Conservation (phyloP, 2,113 vertebrate species). For the Hyperopisus bebe region DNA sequence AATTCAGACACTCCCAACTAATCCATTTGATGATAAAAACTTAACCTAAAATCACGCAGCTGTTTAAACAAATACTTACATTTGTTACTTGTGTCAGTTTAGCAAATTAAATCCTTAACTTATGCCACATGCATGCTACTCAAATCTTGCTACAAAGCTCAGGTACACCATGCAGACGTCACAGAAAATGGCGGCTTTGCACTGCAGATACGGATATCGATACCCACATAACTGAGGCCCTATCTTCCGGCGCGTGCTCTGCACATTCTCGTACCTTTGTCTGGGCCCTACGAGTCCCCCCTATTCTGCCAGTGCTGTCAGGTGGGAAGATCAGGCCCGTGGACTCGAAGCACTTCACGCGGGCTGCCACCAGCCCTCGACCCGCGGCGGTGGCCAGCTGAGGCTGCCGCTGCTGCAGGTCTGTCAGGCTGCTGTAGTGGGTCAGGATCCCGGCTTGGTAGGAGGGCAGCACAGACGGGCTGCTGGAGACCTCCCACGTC, state of each 20-base stretch:
- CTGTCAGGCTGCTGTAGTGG: constrained; percentile 30
- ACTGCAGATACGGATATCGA: not conserved
- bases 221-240: not conserved
- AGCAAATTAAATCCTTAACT: not conserved
- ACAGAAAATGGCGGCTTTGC: not conserved
- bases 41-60: not conserved
- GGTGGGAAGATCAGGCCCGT: not conserved
- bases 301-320: not conserved
- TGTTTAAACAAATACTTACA: not conserved
- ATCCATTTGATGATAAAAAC: not conserved
- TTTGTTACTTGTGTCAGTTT: not conserved
- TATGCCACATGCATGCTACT: not conserved
- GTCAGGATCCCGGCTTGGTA: constrained; percentile 18
- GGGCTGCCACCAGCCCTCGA: constrained; percentile 28
- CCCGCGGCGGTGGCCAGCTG: not conserved
- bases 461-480: not conserved
- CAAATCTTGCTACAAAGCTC: not conserved
- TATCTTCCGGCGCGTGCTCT: not conserved
- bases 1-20: not conserved
- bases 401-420: constrained; percentile 7
- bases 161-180: not conserved
- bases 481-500: constrained; percentile 37
- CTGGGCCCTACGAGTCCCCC: not conserved
- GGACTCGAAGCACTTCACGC: constrained; percentile 28
- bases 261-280: not conserved